Evolutionary conservation across 2,113 vertebrate genomes (phyloP).

Genomic region (Macaca nemestrina): DNA sequence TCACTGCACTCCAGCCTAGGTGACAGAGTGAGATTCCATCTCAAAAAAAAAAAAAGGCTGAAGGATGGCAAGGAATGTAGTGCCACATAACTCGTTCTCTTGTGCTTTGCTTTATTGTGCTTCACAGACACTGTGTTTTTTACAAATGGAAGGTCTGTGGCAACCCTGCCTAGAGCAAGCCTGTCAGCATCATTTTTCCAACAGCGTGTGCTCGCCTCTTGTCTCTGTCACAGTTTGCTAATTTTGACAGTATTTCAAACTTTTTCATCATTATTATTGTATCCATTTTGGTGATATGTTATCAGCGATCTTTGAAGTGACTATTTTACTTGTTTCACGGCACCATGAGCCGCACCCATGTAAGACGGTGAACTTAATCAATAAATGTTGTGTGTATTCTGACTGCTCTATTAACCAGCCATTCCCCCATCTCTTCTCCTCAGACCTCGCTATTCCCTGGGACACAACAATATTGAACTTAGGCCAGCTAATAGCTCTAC

Average conservation of each 20-base stretch:
- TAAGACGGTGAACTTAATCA: neutral
- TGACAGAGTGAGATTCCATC: too few relatives aligned
- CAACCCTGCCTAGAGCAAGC: neutral
- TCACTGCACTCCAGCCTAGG: too few relatives aligned
- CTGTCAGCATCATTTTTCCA: neutral
- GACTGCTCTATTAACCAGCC: neutral
- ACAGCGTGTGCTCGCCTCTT: neutral
- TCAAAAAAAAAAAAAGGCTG: neutral
- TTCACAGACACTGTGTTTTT: neutral
- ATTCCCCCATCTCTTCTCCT: neutral
- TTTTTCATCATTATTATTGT: neutral
- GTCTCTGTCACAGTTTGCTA: neutral
- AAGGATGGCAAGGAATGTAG: neutral
- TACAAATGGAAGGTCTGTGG: neutral
- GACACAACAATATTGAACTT: neutral
- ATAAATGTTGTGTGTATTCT: neutral
- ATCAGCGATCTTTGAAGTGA: neutral
- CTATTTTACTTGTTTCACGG: neutral
- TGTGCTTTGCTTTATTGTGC: neutral
- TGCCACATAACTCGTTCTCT: neutral
- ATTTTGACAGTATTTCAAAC: neutral
- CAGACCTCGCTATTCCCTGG: neutral
- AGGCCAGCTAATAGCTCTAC: neutral
- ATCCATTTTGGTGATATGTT: neutral
- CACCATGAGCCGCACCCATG: neutral